Base-by-base conservation (phyloP, 2,797 vertebrate genomes). In the Hylomyscus alleni region DNA sequence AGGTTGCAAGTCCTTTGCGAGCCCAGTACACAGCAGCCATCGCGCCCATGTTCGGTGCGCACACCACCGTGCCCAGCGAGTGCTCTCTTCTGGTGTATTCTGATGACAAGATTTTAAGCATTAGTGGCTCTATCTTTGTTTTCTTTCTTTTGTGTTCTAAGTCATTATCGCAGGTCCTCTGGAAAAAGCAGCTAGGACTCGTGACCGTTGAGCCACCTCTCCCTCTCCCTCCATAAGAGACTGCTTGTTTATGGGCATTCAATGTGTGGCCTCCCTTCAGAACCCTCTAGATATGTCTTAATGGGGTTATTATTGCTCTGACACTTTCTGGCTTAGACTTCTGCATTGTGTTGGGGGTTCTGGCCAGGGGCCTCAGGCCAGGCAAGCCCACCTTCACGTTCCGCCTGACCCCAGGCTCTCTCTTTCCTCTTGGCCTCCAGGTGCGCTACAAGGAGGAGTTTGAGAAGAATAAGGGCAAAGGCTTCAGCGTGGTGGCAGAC, bases 381-480 rank as follows among this genome's bases (percentile, higher is more conserved):
- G 20, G 13, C 84, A 34, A 73, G n/a, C 20, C 34, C 34, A 6
- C 69, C 12, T 0, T 76, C 20, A 6, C 3, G 1, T 24, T 34
- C 5, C 6, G 3, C 44, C 67, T 89, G 24, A 95, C 19, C 9
- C 56, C 0, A 0, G 12, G 15, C 34, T 50, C 26, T 72, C 52
- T 78, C 31, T 22, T 52, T 44, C 54, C 3, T 1, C 67, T 17
- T 0, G n/a, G 0, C 34, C 10, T 69, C 50, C 98, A 99, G 99
- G 99, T 99, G 97, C 99, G 98, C 98, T 99, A 99, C 99, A 99
- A 99, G 99, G 99, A 99, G 98, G 99, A 99, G 52, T 99, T 99
- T 96, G 99, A 99, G 99, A 99, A 99, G 99, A 99, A 98, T 98
- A 99, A 99, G 98, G 99, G 99, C 22, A 99, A 99, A 96, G 99